Conservation (phyloP, 2,888 invertebrate species). For the Drosophila fulvimacula region DNA sequence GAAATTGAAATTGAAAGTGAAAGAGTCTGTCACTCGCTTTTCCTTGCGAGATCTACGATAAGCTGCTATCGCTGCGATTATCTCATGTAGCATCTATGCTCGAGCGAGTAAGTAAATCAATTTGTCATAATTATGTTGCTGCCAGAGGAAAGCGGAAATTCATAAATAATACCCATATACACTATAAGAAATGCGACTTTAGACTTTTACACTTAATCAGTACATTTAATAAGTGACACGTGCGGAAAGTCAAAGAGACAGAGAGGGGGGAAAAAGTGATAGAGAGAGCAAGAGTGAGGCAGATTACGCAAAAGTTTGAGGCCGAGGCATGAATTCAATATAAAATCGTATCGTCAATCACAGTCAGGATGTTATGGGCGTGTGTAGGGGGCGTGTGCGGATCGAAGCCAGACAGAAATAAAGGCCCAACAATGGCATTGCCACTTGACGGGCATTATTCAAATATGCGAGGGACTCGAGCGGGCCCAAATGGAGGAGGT, state of each 20-base stretch:
- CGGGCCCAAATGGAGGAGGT: background rate
- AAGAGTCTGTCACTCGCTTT: constrained; percentile 12
- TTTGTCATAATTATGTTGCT: constrained; percentile 65
- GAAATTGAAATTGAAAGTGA: constrained; percentile 19
- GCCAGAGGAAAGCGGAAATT: constrained; percentile 16
- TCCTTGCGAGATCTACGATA: constrained; percentile 8
- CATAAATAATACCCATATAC: constrained; percentile 60
- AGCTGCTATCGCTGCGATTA: constrained; percentile 4
- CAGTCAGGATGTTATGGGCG: constrained; percentile 23
- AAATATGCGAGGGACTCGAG: constrained; percentile 46
- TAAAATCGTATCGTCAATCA: constrained; percentile 75
- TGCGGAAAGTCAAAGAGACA: constrained; percentile 40
- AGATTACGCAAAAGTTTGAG: constrained; percentile 12
- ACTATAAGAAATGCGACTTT: constrained; percentile 40
- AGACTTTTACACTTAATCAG: constrained; percentile 74
- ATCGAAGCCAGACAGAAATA: constrained; percentile 52
- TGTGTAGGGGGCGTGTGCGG: background rate
- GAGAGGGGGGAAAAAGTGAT: background rate
- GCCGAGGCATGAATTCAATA: constrained; percentile 47
- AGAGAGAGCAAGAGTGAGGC: background rate
- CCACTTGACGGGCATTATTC: constrained; percentile 78
- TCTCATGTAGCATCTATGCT: constrained; percentile 9
- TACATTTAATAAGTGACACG: constrained; percentile 77
- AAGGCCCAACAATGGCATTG: constrained; percentile 59
- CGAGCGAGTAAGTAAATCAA: constrained; percentile 29